Percentiles rank a stretch among this genome's conserved stretches.
phyloP scores from a whole-genome alignment of 2,888 invertebrate species.

The Ariolimax columbianus region DNA sequence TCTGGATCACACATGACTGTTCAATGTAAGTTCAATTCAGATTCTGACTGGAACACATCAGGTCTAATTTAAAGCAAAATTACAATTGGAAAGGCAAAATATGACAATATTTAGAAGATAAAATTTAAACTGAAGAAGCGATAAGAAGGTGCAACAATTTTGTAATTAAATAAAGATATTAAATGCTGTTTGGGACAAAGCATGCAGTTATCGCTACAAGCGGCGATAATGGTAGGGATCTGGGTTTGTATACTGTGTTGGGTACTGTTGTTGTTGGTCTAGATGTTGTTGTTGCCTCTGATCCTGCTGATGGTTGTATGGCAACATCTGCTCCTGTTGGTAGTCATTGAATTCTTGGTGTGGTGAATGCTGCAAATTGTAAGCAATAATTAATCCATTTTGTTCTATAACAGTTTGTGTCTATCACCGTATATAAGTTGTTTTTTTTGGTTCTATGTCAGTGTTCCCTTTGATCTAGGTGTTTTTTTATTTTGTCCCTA shows the following conservation, averaged over 20 bases:
- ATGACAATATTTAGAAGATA: neutral
- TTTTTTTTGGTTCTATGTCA: too few species aligned
- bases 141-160: neutral
- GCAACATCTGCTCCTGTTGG: slow-evolving; percentile 11
- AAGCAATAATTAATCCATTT: neutral
- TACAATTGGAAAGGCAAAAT: neutral
- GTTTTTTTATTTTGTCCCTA: too few species aligned
- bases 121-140: neutral
- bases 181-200: neutral
- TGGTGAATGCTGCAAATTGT: slow-evolving; percentile 20
- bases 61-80: too few species aligned
- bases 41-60: too few species aligned
- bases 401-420: neutral
- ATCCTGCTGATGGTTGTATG: neutral
- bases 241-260: neutral
- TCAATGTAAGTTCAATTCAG: too few species aligned
- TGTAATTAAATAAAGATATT: neutral
- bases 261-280: slow-evolving; percentile 28
- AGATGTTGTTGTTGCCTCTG: slow-evolving; percentile 14
- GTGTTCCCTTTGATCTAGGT: too few species aligned
- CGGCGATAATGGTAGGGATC: slow-evolving; percentile 21
- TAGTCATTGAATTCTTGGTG: slow-evolving; percentile 3
- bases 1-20: too few species aligned
- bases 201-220: neutral
- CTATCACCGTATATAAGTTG: too few species aligned